Percentiles rank a stretch among this genome's conserved stretches.
Evolutionary conservation across 2,113 vertebrate genomes (phyloP).

Genomic region (Andinoacara biseriatus): DNA sequence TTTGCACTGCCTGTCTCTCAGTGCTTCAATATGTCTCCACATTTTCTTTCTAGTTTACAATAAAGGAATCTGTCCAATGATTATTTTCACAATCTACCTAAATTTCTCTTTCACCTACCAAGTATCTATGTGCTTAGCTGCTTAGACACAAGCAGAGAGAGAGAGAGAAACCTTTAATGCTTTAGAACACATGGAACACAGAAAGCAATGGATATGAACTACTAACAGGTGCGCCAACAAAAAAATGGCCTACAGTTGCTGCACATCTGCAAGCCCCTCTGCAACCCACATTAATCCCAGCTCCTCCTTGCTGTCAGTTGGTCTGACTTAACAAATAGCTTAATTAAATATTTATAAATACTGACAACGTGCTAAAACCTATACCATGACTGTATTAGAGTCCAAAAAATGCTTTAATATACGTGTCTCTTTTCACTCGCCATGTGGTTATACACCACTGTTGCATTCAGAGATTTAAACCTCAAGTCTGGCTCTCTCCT

Average conservation of each 20-base stretch:
- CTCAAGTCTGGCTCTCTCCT: neutral
- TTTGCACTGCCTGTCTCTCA: neutral
- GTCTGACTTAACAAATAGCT: neutral
- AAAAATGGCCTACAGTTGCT: neutral
- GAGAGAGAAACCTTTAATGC: neutral
- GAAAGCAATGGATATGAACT: too few relatives aligned
- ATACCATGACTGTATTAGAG: too few relatives aligned
- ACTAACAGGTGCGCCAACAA: too few relatives aligned
- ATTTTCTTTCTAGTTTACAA: neutral
- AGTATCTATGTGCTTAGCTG: neutral
- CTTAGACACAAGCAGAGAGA: neutral
- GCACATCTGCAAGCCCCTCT: neutral
- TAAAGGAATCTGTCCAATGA: neutral
- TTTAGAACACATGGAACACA: neutral
- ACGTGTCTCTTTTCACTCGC: neutral
- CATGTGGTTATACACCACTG: neutral
- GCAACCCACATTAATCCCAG: conserved; percentile 1
- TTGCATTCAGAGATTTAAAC: neutral
- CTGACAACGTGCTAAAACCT: accelerated
- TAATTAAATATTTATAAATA: neutral
- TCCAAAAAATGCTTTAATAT: neutral
- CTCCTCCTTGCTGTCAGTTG: neutral
- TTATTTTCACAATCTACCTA: neutral
- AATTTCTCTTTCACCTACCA: neutral
- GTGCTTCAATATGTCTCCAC: neutral